These are phyloP conservation scores for Menidia beryllina DNA, from an alignment of 2,113 vertebrate genomes.

Conservation along the genomic window DNA sequence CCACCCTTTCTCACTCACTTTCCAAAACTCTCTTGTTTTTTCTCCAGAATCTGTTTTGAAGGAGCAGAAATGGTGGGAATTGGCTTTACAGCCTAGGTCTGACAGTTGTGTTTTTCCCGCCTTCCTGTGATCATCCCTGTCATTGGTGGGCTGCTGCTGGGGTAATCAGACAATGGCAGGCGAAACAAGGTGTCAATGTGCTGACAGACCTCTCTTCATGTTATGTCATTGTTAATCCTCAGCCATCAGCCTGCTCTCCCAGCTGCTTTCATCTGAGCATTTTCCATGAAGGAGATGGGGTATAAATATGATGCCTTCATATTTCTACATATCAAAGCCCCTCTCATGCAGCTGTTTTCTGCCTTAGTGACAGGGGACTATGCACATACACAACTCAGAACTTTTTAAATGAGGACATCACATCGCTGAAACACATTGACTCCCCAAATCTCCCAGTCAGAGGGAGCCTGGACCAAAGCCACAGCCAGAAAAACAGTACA, in stretches of 20 bases:
- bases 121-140: conserved; percentile 95
- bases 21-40: conserved; percentile 55
- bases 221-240: conserved; percentile 88
- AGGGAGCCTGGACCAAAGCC: conserved; percentile 70
- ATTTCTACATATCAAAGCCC: conserved; percentile 80
- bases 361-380: conserved; percentile 71
- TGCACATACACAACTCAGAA: conserved; percentile 68
- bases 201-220: conserved; percentile 88
- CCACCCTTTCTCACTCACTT: conserved; percentile 59
- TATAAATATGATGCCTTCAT: conserved; percentile 80
- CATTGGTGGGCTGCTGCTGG: conserved; percentile 86
- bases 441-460: conserved; percentile 59
- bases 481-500: conserved; percentile 52
- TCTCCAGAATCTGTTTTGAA: conserved; percentile 86
- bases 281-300: conserved; percentile 51
- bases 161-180: conserved; percentile 88
- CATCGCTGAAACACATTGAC: conserved; percentile 34
- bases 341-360: conserved; percentile 75
- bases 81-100: conserved; percentile 90
- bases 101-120: conserved; percentile 96
- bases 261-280: conserved; percentile 67
- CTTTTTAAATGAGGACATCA: conserved; percentile 77
- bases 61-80: conserved; percentile 89
- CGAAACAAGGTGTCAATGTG: conserved; percentile 89
- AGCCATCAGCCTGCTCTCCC: conserved; percentile 74